Evolutionary conservation across 2,888 invertebrate species (phyloP), one percentile per base, ranked within the genome.

Genomic region (Magallana nippona): DNA sequence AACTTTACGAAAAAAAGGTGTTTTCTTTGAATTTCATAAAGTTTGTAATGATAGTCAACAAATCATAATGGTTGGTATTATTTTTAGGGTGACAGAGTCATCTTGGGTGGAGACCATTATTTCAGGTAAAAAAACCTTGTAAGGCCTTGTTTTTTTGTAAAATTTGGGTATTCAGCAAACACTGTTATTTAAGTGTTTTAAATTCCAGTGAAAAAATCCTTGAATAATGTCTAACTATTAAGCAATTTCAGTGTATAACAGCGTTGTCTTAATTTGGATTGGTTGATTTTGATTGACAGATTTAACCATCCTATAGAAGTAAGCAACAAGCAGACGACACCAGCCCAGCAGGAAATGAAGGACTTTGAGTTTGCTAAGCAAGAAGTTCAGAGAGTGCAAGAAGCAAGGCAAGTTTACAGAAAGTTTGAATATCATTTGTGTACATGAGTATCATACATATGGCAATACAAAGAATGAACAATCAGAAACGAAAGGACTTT

Each of bases 71-170:
- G 8, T 44, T 32, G 27, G 80, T 63, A 56, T n/a, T 44, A 22
- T 22, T 84, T 88, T 10, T 88, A 94, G 93, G 93, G 92, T 55
- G 94, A 94, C 84, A 86, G 94, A 82, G 92, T 94, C 1, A 92
- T 94, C 56, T 87, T 94, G n/a, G 94, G 94, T 19, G 94, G 94
- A 13, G 93, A 94, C 83, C 94, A 94, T 85, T 94, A 93, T 86
- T 94, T 94, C 89, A 90, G 93, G 92, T 93, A 85, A 71, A 10
- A 78, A 55, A 19, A 17, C 10, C 10, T 1, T 44, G 8, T 17
- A 44, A 27, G 8, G 15, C 13, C n/a, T n/a, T 77, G 15, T 22
- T 32, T 77, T 32, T 44, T 1, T 27, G 11, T 77, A 13, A 10
- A 22, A 3, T 22, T 32, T 8, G 5, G 5, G 44, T 44, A 5